Conservation (phyloP, 2,888 invertebrate species). For the Drosophila trichaetosa region DNA sequence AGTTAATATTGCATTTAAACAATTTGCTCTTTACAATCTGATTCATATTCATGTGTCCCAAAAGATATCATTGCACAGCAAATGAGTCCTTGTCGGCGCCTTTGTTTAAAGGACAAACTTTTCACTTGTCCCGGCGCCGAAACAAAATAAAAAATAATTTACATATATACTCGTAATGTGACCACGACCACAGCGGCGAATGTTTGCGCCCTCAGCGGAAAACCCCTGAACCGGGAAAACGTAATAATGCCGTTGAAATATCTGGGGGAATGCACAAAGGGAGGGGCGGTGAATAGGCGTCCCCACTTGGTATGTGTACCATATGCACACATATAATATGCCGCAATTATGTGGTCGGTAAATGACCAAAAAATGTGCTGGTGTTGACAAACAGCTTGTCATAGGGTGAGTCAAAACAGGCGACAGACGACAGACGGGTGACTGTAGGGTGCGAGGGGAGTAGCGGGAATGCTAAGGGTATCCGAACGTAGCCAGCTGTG, state of each 20-base stretch:
- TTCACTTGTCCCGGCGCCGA: constrained; percentile 53
- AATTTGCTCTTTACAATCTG: constrained; percentile 61
- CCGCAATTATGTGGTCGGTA: constrained; percentile 83
- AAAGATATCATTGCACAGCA: constrained; percentile 40
- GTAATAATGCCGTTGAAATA: constrained; percentile 64
- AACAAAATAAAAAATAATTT: constrained; percentile 40
- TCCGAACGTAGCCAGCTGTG: constrained; percentile 31
- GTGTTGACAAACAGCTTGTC: constrained; percentile 81
- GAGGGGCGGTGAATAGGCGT: constrained; percentile 15
- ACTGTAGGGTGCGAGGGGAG: neutral
- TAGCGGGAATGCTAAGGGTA: neutral
- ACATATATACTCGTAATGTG: constrained; percentile 29
- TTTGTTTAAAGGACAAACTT: constrained; percentile 75
- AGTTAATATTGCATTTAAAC: constrained; percentile 62
- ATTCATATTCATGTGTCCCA: constrained; percentile 53
- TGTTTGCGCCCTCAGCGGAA: constrained; percentile 67
- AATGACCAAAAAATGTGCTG: constrained; percentile 82
- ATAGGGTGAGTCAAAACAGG: constrained; percentile 16
- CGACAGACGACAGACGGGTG: neutral
- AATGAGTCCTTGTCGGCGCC: constrained; percentile 50
- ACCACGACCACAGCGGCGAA: constrained; percentile 42
- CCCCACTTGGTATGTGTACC: constrained; percentile 12
- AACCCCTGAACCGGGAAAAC: constrained; percentile 76
- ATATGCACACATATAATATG: constrained; percentile 68
- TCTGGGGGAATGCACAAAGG: constrained; percentile 38